Evolutionary conservation across 1,140 invertebrate species (phyloP).

Genomic region (Oncopeltus fasciatus): DNA sequence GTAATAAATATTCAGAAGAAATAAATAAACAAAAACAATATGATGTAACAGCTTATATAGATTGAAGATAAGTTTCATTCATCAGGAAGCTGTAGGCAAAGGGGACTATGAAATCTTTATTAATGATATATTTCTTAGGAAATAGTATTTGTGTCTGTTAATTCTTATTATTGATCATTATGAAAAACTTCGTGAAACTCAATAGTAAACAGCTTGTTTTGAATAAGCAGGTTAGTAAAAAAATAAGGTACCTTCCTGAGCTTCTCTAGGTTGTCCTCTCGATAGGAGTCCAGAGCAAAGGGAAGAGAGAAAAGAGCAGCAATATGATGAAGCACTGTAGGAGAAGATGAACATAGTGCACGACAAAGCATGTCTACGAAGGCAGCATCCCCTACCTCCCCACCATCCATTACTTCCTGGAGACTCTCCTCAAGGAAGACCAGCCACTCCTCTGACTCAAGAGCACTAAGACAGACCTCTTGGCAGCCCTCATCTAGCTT

Average conservation of each 20-base stretch:
- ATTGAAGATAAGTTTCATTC: too few species aligned
- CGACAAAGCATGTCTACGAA: slow-evolving; percentile 56
- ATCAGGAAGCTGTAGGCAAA: too few species aligned
- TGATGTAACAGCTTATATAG: too few species aligned
- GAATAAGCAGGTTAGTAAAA: too few species aligned
- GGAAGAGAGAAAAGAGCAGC: slow-evolving; percentile 53
- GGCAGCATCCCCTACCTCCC: slow-evolving; percentile 52
- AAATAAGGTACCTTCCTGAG: slow-evolving; percentile 44
- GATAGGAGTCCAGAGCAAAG: slow-evolving; percentile 41
- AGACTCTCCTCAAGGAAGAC: slow-evolving; percentile 45
- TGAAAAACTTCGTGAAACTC: too few species aligned
- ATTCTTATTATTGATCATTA: too few species aligned
- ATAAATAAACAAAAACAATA: too few species aligned
- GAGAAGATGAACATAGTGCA: slow-evolving; percentile 47
- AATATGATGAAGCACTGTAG: slow-evolving; percentile 48
- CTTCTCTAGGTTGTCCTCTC: slow-evolving; percentile 37
- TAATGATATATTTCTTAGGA: too few species aligned
- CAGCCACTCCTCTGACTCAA: slow-evolving; percentile 25
- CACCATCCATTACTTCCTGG: slow-evolving; percentile 49
- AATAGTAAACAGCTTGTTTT: too few species aligned
- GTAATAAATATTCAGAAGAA: too few species aligned
- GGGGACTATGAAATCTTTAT: too few species aligned
- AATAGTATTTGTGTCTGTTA: too few species aligned
- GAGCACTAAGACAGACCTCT: not conserved
- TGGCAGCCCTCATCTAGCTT: slow-evolving; percentile 1